phyloP scores from a whole-genome alignment of 2,797 vertebrate genomes.

The Aselliscus stoliczkanus region DNA sequence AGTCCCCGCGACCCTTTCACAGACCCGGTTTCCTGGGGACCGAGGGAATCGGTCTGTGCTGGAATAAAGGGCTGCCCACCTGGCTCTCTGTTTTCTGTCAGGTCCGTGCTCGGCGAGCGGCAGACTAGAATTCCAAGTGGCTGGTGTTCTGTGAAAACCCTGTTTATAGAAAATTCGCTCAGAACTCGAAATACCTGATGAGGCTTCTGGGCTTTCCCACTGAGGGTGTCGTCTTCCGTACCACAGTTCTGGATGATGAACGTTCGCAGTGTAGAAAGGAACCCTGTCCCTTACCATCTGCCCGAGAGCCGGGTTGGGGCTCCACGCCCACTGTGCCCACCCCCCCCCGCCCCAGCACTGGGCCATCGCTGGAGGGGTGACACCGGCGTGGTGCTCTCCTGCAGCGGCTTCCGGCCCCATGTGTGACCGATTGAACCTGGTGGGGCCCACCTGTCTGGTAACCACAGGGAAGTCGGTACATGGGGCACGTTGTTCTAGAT shows the following conservation, averaged over 20 bases:
- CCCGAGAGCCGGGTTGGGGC: not conserved
- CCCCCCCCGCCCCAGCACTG: not conserved
- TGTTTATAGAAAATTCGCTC: not conserved
- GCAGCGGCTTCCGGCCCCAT: too few species aligned
- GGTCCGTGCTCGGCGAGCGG: accelerated
- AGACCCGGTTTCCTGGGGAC: not conserved
- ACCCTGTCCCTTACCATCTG: not conserved
- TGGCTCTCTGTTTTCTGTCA: too few species aligned
- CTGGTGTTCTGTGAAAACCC: not conserved
- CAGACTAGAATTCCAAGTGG: accelerated
- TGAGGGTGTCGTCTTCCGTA: not conserved
- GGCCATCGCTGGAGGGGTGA: not conserved
- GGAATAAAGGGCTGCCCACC: accelerated
- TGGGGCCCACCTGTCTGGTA: not conserved
- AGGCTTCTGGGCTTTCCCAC: not conserved
- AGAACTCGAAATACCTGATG: not conserved
- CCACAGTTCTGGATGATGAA: not conserved
- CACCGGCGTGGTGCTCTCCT: accelerated
- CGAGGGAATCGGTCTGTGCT: not conserved
- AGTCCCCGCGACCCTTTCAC: not conserved
- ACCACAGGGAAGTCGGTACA: not conserved
- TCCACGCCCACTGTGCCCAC: accelerated
- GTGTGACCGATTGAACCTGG: not conserved
- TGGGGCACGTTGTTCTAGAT: not conserved
- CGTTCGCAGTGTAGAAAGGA: not conserved